Percentiles rank a stretch among this genome's conserved stretches.
Evolutionary conservation across 1,140 invertebrate species (phyloP).

Genomic region (Holcopasites calliopsidis): DNA sequence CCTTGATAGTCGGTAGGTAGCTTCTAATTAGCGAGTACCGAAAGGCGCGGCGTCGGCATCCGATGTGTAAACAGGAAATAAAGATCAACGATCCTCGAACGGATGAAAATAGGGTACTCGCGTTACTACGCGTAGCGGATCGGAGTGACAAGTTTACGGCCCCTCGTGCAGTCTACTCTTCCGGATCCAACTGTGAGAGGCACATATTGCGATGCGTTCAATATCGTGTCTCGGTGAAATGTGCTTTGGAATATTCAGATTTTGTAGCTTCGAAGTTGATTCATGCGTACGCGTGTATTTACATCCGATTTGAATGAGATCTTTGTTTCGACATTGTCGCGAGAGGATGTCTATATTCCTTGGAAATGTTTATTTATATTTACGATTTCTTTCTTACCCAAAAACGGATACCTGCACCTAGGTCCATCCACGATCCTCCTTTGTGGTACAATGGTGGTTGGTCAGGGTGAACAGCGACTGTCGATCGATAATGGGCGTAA

Average conservation of each 20-base stretch:
- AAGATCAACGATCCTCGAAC: slow-evolving; percentile 13
- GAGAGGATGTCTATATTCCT: background rate
- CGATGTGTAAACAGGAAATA: slow-evolving; percentile 14
- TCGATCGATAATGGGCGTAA: slow-evolving; percentile 10
- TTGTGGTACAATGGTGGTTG: slow-evolving; percentile 13
- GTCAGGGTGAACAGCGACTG: background rate
- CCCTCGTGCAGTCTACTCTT: background rate
- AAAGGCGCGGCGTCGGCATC: background rate
- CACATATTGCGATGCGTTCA: background rate
- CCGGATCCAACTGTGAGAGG: background rate
- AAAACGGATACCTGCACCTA: too few relatives aligned
- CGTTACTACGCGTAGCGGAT: background rate
- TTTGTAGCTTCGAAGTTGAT: background rate
- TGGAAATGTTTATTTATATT: background rate
- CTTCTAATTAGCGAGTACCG: slow-evolving; percentile 16
- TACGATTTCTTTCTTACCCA: too few relatives aligned
- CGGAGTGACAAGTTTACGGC: slow-evolving; percentile 14
- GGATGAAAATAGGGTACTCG: slow-evolving; percentile 9
- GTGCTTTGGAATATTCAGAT: background rate
- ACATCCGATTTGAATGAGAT: background rate
- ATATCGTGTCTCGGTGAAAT: background rate
- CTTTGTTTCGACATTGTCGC: background rate
- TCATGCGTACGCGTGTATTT: background rate
- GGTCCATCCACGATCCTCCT: slow-evolving; percentile 12
- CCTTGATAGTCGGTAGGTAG: background rate